Evolutionary conservation across 92 coral and sea anemone genomes (phyloP), one percentile per base, ranked within the genome.

Genomic region (Actinostola sp.): DNA sequence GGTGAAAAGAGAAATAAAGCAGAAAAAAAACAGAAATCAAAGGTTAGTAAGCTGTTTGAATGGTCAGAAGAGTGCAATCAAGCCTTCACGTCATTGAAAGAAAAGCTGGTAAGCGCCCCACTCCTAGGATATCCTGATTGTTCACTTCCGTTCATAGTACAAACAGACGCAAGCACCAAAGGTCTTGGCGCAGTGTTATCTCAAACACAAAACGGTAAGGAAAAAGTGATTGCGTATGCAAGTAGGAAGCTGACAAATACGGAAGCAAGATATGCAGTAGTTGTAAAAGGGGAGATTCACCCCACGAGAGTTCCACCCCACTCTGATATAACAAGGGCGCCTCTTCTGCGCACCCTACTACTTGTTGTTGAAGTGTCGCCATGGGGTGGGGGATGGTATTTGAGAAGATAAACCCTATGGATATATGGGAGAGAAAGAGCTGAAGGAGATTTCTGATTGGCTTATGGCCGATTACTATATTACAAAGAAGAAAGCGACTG

Each of bases 111-210:
- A 1, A n/a, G 71, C 9, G 84, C 88, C 3, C 91, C 86, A 4
- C 56, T 89, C 0, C 73, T 86, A 15, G 73, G 80, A 0, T 89
- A 59, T 52, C 89, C 82, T 20, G 80, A 89, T n/a, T 89, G 76
- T 26, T 30, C 29, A 0, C 21, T 46, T 6, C 60, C 59, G 8
- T 80, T 85, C 50, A 64, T 79, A 19, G 39, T 85, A n/a, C 70
- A 73, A 19, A 63, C 71, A 8, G 86, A 85, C 39, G 86, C 86
- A 0, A 20, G 63, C 46, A 59, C 63, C 10, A 55, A 65, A 0
- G 83, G 75, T 0, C 34, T 80, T 16, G 90, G 86, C 2, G 83
- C 76, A 8, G 84, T 82, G 0, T 56, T 86, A 27, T 75, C 71
- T 0, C 80, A 86, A 30, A 16, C 32, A 13, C 90, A 81, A 29